Base-by-base conservation (phyloP, 2,113 vertebrate species). In the Cynoglossus semilaevis region DNA sequence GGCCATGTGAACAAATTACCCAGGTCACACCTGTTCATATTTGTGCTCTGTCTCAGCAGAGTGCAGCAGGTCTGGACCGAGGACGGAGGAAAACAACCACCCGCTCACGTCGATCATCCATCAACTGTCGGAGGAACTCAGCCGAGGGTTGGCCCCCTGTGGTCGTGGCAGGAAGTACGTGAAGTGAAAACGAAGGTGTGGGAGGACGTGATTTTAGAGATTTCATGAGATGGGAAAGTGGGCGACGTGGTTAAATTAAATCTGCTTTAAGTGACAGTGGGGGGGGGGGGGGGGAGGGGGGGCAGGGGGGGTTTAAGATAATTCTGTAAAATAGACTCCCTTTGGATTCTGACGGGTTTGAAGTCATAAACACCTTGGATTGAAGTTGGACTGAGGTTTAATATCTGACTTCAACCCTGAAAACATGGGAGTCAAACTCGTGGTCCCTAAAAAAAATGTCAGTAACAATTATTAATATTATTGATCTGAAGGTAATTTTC, bases 1-100 rank as follows among this genome's bases (percentile, higher is more conserved):
- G 62, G 79, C 74, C 64, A 63, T 63, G 72, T 63, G 63, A 76
- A 85, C 63, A 74, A 84, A 85, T 87, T 68, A 77, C 72, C 72
- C 35, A 16, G 17, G 51, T 69, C 59, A 67, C 81, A 77, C 67
- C 77, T 79, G 79, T 42, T 77, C 72, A 76, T 75, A 76, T 47
- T 72, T 75, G 75, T 75, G 71, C 76, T 71, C 59, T 42, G 66
- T 84, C 80, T 84, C 85, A 82, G 79, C 77, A 15, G 43, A 7
- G 58, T 55, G 74, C 82, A 83, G 82, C 76, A 29, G 67, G 52
- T 80, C 72, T 42, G 17, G 13, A 53, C 58, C 4, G 55, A 41
- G 51, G 69, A 74, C 79, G 69, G 49, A 43, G 18, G 50, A 55
- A 69, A 42, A 70, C 67, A 67, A 69, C 70, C 18, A 19, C 19